A percentile compares a stretch with the other conserved stretches of the same genome.
Evolutionary conservation across 2,113 vertebrate genomes (phyloP).

Genomic region (Prolemur simus): DNA sequence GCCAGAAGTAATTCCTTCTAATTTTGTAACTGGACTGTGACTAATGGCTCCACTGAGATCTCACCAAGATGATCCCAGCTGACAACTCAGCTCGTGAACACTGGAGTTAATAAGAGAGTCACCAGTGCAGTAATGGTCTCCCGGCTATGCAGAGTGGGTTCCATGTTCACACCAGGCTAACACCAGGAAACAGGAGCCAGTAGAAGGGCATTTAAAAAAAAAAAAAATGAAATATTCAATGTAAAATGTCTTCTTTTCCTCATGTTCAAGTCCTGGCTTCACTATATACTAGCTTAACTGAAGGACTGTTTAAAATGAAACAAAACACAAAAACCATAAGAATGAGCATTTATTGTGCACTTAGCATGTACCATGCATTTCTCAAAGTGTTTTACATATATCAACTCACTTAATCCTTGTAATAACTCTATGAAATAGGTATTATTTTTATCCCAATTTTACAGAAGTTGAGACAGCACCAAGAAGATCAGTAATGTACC

Average conservation of each 20-base stretch:
- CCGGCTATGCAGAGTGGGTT: too few species aligned
- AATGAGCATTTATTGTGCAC: not conserved
- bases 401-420: not conserved
- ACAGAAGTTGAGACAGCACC: not conserved
- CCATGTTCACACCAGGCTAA: not conserved
- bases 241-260: not conserved
- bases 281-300: not conserved
- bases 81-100: not conserved
- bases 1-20: not conserved
- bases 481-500: not conserved
- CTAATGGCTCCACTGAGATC: not conserved
- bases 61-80: not conserved
- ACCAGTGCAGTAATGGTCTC: not conserved
- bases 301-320: not conserved
- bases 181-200: not conserved
- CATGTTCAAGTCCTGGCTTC: not conserved
- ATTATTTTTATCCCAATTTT: not conserved
- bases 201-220: not conserved
- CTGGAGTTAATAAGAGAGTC: not conserved
- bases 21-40: not conserved
- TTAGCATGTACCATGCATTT: not conserved
- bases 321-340: not conserved
- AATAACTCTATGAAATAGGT: not conserved
- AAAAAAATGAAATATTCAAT: not conserved
- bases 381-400: not conserved